Evolutionary conservation across 2,888 invertebrate genomes (phyloP).

Genomic region (Corbicula japonica): DNA sequence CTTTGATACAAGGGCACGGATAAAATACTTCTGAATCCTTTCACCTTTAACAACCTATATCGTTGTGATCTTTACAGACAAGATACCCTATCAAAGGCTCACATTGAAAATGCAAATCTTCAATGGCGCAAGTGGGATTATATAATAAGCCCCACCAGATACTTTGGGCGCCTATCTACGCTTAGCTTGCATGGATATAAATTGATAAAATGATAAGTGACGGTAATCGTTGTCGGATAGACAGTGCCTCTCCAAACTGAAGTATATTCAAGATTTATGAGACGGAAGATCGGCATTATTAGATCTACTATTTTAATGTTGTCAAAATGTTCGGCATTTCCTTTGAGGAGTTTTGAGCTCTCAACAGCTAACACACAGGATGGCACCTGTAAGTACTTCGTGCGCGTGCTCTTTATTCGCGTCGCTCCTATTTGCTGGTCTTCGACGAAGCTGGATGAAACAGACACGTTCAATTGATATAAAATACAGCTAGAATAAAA

Average conservation of each 20-base stretch:
- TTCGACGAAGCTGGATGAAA: too few species aligned
- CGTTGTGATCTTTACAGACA: constrained; percentile 27
- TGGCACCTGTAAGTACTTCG: too few species aligned
- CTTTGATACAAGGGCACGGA: constrained; percentile 30
- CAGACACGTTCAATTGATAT: too few species aligned
- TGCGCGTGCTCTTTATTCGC: too few species aligned
- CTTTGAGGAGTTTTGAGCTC: too few species aligned
- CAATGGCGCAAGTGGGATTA: constrained; percentile 52
- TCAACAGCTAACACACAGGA: too few species aligned
- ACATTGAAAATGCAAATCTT: constrained; percentile 34
- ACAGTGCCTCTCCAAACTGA: constrained; percentile 7
- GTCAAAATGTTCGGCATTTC: too few species aligned
- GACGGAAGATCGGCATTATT: too few species aligned
- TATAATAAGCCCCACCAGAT: constrained; percentile 49
- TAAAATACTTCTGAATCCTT: constrained; percentile 26
- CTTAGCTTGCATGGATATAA: constrained; percentile 44
- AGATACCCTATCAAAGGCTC: constrained; percentile 26
- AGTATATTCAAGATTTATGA: constrained; percentile 21
- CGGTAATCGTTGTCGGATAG: neutral
- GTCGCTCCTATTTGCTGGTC: too few species aligned
- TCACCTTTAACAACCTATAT: constrained; percentile 22
- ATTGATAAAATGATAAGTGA: constrained; percentile 37
- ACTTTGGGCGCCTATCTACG: constrained; percentile 46
- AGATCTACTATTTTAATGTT: too few species aligned
- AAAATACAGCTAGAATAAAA: too few species aligned